A percentile compares a stretch with the other conserved stretches of the same genome.
These are phyloP conservation scores for Palythoa grandiflora DNA, from an alignment of 92 coral and sea anemone genomes.

Conservation along the genomic window DNA sequence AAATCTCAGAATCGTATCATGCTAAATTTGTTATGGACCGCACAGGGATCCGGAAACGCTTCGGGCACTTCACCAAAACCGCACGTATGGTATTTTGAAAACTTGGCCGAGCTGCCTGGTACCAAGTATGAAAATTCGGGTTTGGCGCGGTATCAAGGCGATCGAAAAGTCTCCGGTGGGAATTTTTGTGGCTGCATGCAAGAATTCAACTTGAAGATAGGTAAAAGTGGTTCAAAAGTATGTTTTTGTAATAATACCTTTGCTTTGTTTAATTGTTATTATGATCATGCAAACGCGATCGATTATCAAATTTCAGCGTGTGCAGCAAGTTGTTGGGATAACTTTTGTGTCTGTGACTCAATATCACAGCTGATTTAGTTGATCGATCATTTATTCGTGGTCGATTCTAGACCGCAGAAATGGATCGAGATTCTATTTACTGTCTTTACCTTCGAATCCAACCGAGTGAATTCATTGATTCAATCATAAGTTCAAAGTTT, in stretches of 20 bases:
- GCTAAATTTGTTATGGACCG: too few species aligned
- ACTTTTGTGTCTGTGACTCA: neutral
- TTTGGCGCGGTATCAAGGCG: neutral
- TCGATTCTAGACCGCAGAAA: neutral
- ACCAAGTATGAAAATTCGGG: neutral
- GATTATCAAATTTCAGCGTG: neutral
- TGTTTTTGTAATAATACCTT: neutral
- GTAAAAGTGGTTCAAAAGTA: neutral
- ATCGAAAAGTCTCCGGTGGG: neutral
- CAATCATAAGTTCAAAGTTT: neutral
- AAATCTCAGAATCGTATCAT: too few species aligned
- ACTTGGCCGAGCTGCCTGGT: neutral
- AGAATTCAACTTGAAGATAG: neutral
- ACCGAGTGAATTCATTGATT: neutral
- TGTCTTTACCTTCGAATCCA: neutral
- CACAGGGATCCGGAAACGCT: too few species aligned
- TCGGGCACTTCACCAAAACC: too few species aligned
- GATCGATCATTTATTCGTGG: neutral
- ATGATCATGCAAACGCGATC: neutral
- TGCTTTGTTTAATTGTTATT: neutral
- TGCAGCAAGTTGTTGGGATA: neutral
- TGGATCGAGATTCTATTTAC: neutral
- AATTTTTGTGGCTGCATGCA: neutral
- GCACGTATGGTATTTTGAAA: too few species aligned
- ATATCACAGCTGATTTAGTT: neutral